phyloP scores from a whole-genome alignment of 2,888 invertebrate genomes.

The Bellardia bayeri region DNA sequence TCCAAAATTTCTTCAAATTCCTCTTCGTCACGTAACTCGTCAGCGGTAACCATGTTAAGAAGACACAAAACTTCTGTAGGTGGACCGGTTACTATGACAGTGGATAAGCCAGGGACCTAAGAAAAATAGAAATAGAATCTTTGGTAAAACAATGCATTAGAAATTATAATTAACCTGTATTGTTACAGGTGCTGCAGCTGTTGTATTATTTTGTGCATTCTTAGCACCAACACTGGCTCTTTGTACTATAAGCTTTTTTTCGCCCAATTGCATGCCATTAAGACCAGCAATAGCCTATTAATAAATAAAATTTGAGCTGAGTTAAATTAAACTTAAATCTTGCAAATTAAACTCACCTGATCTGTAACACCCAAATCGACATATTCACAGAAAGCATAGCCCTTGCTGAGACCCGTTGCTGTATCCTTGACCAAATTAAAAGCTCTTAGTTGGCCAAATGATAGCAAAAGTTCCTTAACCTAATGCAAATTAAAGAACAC shows the following conservation, averaged over 20 bases:
- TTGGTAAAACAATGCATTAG: too few relatives aligned
- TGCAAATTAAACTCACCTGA: slow-evolving; percentile 87
- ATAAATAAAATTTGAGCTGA: not conserved
- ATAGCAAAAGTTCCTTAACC: slow-evolving; percentile 98
- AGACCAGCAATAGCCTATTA: slow-evolving; percentile 96
- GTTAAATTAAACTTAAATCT: too few relatives aligned
- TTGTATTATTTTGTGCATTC: slow-evolving; percentile 88
- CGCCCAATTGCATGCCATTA: slow-evolving; percentile 99
- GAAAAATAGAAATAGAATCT: not conserved
- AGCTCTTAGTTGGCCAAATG: slow-evolving; percentile 98
- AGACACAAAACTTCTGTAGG: slow-evolving; percentile 97
- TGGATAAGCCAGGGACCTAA: slow-evolving; percentile 91
- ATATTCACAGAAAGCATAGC: slow-evolving; percentile 99
- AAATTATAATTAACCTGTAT: slow-evolving; percentile 86
- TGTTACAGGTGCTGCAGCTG: slow-evolving; percentile 90
- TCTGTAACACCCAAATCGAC: slow-evolving; percentile 98
- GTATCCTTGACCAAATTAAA: slow-evolving; percentile 99
- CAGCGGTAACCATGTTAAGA: slow-evolving; percentile 98
- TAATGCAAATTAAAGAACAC: slow-evolving; percentile 82
- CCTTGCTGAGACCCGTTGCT: slow-evolving; percentile 97
- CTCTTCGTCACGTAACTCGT: slow-evolving; percentile 97
- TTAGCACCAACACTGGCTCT: slow-evolving; percentile 98
- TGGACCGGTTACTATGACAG: slow-evolving; percentile 94
- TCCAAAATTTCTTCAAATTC: slow-evolving; percentile 99
- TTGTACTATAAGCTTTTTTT: slow-evolving; percentile 98